Conservation (phyloP, 2,888 invertebrate genomes). For the Patella depressa region DNA sequence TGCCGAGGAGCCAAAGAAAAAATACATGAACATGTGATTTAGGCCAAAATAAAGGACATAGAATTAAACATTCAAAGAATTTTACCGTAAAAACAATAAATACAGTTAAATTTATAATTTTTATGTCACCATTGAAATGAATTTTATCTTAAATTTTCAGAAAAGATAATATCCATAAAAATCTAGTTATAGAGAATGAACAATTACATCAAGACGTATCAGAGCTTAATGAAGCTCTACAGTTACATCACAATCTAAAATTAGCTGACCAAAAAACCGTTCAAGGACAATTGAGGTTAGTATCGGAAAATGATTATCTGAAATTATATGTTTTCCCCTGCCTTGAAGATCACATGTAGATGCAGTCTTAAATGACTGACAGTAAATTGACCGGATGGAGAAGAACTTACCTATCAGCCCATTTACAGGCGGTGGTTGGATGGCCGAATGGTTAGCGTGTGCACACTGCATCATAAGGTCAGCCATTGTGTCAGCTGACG, state of each 20-base stretch:
- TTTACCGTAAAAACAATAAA: neutral
- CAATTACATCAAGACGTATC: constrained; percentile 51
- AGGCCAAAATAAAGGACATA: too few species aligned
- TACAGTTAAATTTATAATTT: neutral
- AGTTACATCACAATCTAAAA: constrained; percentile 47
- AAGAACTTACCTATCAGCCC: too few species aligned
- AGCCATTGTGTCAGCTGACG: too few species aligned
- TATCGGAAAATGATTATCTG: neutral
- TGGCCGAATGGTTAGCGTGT: too few species aligned
- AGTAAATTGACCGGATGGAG: too few species aligned
- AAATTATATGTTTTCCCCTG: too few species aligned
- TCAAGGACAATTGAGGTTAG: constrained; percentile 49
- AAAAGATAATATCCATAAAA: neutral
- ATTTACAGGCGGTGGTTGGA: too few species aligned
- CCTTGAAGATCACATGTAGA: too few species aligned
- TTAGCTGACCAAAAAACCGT: constrained; percentile 44
- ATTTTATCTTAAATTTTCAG: neutral
- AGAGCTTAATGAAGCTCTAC: constrained; percentile 52
- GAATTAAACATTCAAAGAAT: neutral
- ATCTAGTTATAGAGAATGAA: constrained; percentile 44
- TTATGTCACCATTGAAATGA: neutral
- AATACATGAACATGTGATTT: too few species aligned
- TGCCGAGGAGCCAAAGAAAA: too few species aligned
- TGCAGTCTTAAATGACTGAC: too few species aligned
- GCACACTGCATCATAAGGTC: too few species aligned